phyloP scores from a whole-genome alignment of 1,140 invertebrate genomes.

The Neodiprion pinetum region DNA sequence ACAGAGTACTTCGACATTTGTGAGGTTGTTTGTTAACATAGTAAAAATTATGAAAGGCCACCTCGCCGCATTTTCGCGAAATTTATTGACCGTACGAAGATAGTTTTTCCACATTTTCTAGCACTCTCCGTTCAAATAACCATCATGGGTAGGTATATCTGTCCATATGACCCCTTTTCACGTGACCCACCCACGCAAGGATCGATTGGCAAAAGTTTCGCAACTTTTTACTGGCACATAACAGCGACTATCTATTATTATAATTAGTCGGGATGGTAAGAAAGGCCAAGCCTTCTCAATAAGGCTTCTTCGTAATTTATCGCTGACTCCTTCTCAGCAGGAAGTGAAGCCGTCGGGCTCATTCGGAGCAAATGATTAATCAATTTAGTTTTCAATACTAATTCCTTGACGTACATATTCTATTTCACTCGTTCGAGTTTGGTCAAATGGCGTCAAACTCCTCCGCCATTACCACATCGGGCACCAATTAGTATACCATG shows the following conservation, averaged over 20 bases:
- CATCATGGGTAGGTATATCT: neutral
- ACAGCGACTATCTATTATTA: neutral
- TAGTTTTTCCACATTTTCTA: neutral
- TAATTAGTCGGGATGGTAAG: neutral
- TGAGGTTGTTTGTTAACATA: no score
- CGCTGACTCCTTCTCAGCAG: constrained; percentile 12
- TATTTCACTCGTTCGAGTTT: neutral
- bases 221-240: neutral
- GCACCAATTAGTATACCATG: no score
- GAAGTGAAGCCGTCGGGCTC: neutral
- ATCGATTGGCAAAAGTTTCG: neutral
- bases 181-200: no score
- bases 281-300: neutral
- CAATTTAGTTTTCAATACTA: neutral
- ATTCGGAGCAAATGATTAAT: neutral
- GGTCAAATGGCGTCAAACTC: no score
- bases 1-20: no score
- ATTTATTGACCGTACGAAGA: no score
- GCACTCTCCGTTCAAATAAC: neutral
- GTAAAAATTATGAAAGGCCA: no score
- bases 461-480: no score
- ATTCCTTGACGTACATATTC: neutral
- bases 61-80: no score
- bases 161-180: neutral
- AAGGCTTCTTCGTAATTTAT: constrained; percentile 24